Conservation (phyloP, 1,140 invertebrate genomes). For the Nasonia vitripennis region DNA sequence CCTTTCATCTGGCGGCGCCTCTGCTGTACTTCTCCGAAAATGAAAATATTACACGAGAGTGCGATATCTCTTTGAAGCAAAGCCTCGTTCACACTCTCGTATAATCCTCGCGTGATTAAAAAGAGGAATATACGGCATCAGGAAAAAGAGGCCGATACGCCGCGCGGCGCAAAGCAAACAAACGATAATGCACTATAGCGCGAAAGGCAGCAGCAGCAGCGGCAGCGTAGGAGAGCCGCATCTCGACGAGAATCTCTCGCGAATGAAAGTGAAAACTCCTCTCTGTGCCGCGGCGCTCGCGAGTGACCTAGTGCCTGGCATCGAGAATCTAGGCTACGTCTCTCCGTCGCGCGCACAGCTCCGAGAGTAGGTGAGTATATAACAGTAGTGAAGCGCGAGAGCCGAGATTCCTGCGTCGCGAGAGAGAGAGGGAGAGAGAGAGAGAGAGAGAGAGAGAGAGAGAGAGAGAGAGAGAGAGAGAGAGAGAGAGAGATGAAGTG, state of each 20-base stretch:
- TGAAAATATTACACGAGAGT: too few species aligned
- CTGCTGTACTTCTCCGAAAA: too few species aligned
- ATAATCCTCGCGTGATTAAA: not conserved
- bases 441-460: not conserved
- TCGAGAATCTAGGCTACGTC: slow-evolving; percentile 71
- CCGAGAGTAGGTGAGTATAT: not conserved
- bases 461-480: too few species aligned
- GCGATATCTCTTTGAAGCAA: not conserved
- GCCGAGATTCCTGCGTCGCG: slow-evolving; percentile 22
- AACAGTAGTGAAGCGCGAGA: not conserved
- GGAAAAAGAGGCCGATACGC: not conserved
- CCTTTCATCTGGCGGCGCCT: too few species aligned
- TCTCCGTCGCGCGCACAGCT: not conserved
- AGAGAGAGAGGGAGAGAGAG: not conserved
- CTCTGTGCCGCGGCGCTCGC: slow-evolving; percentile 53
- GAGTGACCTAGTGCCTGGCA: slow-evolving; percentile 71
- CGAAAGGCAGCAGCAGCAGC: not conserved
- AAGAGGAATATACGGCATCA: not conserved
- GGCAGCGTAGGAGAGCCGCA: not conserved
- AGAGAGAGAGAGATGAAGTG: not conserved
- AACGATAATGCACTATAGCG: not conserved
- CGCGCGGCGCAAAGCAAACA: slow-evolving; percentile 42
- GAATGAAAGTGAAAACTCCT: slow-evolving; percentile 74
- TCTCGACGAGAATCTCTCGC: slow-evolving; percentile 4
- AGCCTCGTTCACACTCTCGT: not conserved